A percentile compares a stretch with the other conserved stretches of the same genome.
These are phyloP conservation scores for Ruditapes philippinarum DNA, from an alignment of 1,140 invertebrate species.

Conservation along the genomic window DNA sequence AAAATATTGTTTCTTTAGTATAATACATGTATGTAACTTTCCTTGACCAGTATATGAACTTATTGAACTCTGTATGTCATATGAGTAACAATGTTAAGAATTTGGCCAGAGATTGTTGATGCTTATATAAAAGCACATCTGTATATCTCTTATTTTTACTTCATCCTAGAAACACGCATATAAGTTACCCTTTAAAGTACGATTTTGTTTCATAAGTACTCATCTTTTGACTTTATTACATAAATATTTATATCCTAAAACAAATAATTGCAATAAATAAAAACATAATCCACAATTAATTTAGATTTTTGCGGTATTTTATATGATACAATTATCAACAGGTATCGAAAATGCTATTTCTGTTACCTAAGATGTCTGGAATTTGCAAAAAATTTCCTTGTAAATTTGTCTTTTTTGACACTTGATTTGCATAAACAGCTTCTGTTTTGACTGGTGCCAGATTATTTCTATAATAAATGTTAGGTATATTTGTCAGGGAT, in stretches of 20 bases:
- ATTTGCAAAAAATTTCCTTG: neutral
- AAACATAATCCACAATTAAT: neutral
- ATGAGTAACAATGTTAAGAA: too few relatives aligned
- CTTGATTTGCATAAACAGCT: constrained; percentile 5
- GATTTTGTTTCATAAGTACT: too few relatives aligned
- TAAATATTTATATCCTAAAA: neutral
- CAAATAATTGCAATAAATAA: neutral
- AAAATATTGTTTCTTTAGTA: too few relatives aligned
- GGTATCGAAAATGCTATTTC: neutral
- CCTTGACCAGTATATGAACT: too few relatives aligned
- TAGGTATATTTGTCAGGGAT: neutral
- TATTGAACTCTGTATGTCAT: too few relatives aligned
- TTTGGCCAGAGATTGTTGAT: too few relatives aligned
- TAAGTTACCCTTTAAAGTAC: too few relatives aligned
- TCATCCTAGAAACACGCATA: too few relatives aligned
- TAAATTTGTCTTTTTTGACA: constrained; percentile 21
- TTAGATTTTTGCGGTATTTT: neutral
- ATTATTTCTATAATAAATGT: neutral
- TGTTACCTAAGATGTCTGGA: neutral
- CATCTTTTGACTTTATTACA: too few relatives aligned
- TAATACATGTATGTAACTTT: too few relatives aligned
- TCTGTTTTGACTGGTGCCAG: constrained; percentile 13
- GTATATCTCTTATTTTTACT: too few relatives aligned
- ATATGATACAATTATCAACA: constrained; percentile 7
- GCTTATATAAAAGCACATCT: too few relatives aligned